Base-by-base conservation (phyloP, 2,797 vertebrate genomes). In the Sebastes miniatus region DNA sequence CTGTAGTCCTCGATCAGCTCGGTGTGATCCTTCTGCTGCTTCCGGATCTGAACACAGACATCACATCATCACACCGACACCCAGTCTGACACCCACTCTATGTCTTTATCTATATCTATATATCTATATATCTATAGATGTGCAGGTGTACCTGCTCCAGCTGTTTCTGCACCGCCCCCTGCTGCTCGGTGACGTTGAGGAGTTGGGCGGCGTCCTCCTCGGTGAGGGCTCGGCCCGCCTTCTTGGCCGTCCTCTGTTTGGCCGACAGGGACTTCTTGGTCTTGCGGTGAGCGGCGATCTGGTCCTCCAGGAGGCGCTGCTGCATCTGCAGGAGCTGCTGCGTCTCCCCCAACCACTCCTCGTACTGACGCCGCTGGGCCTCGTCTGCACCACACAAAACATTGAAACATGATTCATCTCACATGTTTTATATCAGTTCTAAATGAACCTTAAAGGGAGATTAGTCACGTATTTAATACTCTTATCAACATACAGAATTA, bases 241-340 rank as follows among this genome's bases (percentile, higher is more conserved):
- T 99, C 93, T 97, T 99, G 72, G 98, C 98, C 0, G 98, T 98
- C 1, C 99, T 96, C 87, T 99, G 98, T 24, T 99, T 99, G 75
- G 99, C 98, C 1, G 98, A 98, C n/a, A 99, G 96, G 0, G 98
- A 97, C 84, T 99, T 99, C 90, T 98, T 99, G 27, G 97, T 97
- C 91, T 99, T 99, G 56, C 98, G 96, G 88, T 99, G 98, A 0
- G 96, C 94, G 5, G 97, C 95, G 9, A 99, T 98, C 91, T 99
- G 97, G 2, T 99, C 98, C 90, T 99, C 99, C 31, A 99, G 96
- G 88, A 97, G 98, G 79, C 97, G 98, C 93, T 99, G 98, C 31
- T 99, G 99, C 96, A 99, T 99, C 87, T 98, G 97, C 77, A 99
- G 97, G 34, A 99, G 97, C 14, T 96, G 97, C 67, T 99, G 98